Percentiles rank a stretch among this genome's conserved stretches.
phyloP scores from a whole-genome alignment of 2,113 vertebrate species.

The Burhinus bistriatus region DNA sequence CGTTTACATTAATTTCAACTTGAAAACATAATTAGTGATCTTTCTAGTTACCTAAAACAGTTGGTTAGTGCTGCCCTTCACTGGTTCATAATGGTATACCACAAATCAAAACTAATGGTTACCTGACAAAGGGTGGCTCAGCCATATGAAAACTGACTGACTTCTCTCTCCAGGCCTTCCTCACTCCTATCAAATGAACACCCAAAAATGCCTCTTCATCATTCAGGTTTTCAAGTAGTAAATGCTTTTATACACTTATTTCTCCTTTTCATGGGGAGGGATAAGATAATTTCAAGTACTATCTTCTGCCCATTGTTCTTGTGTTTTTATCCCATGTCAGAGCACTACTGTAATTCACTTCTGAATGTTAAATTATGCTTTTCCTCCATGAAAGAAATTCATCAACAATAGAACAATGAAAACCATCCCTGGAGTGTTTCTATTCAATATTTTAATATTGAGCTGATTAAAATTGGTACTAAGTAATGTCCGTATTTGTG shows the following conservation, averaged over 20 bases:
- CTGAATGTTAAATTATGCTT: not conserved
- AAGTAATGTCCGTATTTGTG: not conserved
- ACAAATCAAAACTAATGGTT: slow-evolving; percentile 48
- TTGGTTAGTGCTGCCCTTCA: slow-evolving; percentile 65
- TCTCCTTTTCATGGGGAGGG: not conserved
- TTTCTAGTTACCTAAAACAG: slow-evolving; percentile 19
- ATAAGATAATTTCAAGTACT: not conserved
- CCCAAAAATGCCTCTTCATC: not conserved
- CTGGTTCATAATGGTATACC: slow-evolving; percentile 54
- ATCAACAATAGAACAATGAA: not conserved
- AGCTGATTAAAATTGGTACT: not conserved
- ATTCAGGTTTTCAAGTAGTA: not conserved
- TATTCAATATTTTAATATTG: not conserved
- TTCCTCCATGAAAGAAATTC: not conserved
- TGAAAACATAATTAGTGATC: slow-evolving; percentile 27
- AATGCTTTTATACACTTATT: not conserved
- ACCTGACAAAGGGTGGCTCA: not conserved
- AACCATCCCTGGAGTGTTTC: not conserved
- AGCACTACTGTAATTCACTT: not conserved
- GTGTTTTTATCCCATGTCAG: not conserved
- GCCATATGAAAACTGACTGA: not conserved
- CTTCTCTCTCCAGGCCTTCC: not conserved
- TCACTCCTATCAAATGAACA: not conserved
- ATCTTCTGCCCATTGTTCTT: not conserved
- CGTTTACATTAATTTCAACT: not conserved